Base-by-base conservation (phyloP, 2,888 invertebrate species). In the Eilema depressum region DNA sequence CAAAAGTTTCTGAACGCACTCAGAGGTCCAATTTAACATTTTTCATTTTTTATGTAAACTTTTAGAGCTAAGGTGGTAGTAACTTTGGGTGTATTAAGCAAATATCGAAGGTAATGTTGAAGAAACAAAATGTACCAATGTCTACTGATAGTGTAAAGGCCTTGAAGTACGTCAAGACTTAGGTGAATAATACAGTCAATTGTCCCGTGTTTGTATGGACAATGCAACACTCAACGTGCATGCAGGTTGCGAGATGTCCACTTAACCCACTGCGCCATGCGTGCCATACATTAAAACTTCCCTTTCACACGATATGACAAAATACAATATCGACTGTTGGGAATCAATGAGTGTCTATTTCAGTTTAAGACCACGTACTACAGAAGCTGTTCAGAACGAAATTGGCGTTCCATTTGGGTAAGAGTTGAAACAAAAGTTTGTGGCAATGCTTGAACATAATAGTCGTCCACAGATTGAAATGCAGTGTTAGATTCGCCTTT, bases 231-330 rank as follows among this genome's bases (percentile, higher is more conserved):
- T 53, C 25, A 60, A 26, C 37, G 17, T 10, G 53, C 53, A n/a
- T 53, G 53, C 53, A 53, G 17, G 53, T 53, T 53, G 53, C 53
- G n/a, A n/a, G 53, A 53, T 53, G n/a, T 10, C 53, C n/a, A 53
- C 53, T 53, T 53, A 53, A n/a, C 53, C 53, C n/a, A 47, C 20
- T 53, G 53, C 1, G n/a, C 20, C 53, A 53, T 53, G n/a, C 53
- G n/a, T 53, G 53, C 53, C 10, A 8, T 53, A n/a, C 53, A 53
- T 53, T n/a, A 53, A 20, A 53, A n/a, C 53, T n/a, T 53, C 8
- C n/a, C 53, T 53, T 53, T 53, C n/a, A 53, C n/a, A n/a, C 53
- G n/a, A n/a, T n/a, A 53, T 53, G 53, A 53, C 53, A 53, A 53
- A 53, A 53, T 53, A 53, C n/a, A 10, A 53, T 53, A 47, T 47